A percentile compares a stretch with the other conserved stretches of the same genome.
Evolutionary conservation across 2,888 invertebrate genomes (phyloP).

Genomic region (Molanna angustata): DNA sequence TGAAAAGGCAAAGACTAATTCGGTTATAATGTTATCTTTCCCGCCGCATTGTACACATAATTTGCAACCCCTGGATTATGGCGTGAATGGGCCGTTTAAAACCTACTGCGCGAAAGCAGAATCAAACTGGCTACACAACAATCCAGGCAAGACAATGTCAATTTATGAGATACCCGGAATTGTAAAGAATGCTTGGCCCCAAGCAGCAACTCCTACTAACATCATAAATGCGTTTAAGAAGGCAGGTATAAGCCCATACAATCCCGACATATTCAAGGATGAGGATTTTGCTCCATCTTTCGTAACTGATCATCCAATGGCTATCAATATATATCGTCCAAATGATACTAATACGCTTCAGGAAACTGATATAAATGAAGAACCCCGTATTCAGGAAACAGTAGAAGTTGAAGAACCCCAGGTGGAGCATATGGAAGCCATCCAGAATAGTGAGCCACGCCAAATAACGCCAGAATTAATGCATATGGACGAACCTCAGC

Average conservation of each 20-base stretch:
- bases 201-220: constrained; percentile 16
- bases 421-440: too few relatives aligned
- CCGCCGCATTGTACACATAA: too few relatives aligned
- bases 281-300: constrained; percentile 13
- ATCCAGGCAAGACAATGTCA: constrained; percentile 19
- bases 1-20: too few relatives aligned
- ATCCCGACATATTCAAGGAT: constrained; percentile 11
- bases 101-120: not conserved
- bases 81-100: constrained; percentile 22
- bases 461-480: too few relatives aligned
- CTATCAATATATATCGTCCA: too few relatives aligned
- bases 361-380: too few relatives aligned
- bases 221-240: constrained; percentile 18
- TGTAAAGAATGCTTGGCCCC: constrained; percentile 16
- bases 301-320: constrained; percentile 4
- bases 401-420: too few relatives aligned
- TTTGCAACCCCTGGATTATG: constrained; percentile 28
- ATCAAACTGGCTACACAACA: constrained; percentile 12
- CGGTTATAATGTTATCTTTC: too few relatives aligned
- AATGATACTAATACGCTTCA: too few relatives aligned
- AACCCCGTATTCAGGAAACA: too few relatives aligned
- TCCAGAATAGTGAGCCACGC: too few relatives aligned
- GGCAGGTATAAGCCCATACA: constrained; percentile 18
- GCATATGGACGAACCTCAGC: too few relatives aligned
- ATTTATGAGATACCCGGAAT: constrained; percentile 20